Evolutionary conservation across 1,140 invertebrate genomes (phyloP).

Genomic region (Rhynchophorus ferrugineus): DNA sequence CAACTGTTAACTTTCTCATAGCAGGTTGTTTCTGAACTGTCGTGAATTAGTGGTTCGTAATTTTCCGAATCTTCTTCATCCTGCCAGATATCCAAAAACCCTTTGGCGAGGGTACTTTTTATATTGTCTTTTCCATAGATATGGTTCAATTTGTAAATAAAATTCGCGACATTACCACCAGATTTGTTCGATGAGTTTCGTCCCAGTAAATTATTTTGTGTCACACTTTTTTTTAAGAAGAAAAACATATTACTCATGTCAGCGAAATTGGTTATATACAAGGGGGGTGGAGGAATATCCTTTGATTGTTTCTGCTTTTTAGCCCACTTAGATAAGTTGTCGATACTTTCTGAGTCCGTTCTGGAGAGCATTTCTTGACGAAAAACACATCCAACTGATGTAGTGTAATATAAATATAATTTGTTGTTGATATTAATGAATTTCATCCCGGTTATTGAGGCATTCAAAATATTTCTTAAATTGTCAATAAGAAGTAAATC

Average conservation of each 20-base stretch:
- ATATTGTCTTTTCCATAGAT: conserved; percentile 13
- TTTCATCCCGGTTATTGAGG: conserved; percentile 10
- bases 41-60: neutral
- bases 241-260: conserved; percentile 12
- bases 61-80: conserved; percentile 8
- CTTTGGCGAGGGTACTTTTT: conserved; percentile 9
- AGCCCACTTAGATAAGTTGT: neutral
- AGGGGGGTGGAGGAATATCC: neutral
- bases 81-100: conserved; percentile 18
- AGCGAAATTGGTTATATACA: conserved; percentile 14
- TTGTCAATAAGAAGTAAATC: conserved; percentile 4
- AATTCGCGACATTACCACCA: conserved; percentile 3
- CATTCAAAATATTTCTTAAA: conserved; percentile 2
- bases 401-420: conserved; percentile 6
- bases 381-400: conserved; percentile 15
- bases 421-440: neutral
- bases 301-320: neutral
- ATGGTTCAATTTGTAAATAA: conserved; percentile 7
- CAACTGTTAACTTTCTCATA: conserved; percentile 18
- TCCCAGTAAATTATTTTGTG: neutral
- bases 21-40: neutral
- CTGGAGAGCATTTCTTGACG: conserved; percentile 4
- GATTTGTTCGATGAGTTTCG: neutral
- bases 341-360: neutral
- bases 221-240: conserved; percentile 1